Evolutionary conservation across 2,113 vertebrate genomes (phyloP).

Genomic region (Ophiodon elongatus): DNA sequence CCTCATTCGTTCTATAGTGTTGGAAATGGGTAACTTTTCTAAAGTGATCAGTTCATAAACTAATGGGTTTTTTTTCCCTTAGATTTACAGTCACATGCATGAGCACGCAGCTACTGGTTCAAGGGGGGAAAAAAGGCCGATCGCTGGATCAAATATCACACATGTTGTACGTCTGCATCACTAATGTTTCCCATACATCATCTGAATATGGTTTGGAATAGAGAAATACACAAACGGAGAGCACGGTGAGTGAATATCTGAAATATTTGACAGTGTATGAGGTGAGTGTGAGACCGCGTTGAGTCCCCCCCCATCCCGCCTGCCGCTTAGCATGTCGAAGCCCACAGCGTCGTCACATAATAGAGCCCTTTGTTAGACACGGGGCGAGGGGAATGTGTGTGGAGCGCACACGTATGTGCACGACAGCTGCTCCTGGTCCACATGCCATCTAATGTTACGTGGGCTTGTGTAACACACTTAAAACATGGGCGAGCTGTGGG

Average conservation of each 20-base stretch:
- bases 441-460: slow-evolving; percentile 52
- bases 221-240: neutral
- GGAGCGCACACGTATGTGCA: neutral
- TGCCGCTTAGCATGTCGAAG: slow-evolving; percentile 10
- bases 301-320: neutral
- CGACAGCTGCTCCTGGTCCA: slow-evolving; percentile 57
- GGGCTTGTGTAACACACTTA: slow-evolving; percentile 53
- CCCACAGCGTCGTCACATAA: slow-evolving; percentile 31
- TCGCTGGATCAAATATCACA: slow-evolving; percentile 34
- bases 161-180: neutral
- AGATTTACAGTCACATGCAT: neutral
- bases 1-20: neutral
- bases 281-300: neutral
- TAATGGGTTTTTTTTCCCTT: neutral
- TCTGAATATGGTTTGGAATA: neutral
- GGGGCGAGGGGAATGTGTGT: slow-evolving; percentile 9
- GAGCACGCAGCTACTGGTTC: neutral
- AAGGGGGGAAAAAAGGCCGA: neutral
- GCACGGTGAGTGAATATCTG: neutral
- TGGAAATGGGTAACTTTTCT: neutral
- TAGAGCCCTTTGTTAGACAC: slow-evolving; percentile 44
- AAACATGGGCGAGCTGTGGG: slow-evolving; percentile 48
- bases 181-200: neutral
- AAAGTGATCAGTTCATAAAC: neutral
- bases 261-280: neutral